A percentile compares a stretch with the other conserved stretches of the same genome.
Conservation (phyloP, 1,140 invertebrate genomes). For the Drosophila novamexicana region DNA sequence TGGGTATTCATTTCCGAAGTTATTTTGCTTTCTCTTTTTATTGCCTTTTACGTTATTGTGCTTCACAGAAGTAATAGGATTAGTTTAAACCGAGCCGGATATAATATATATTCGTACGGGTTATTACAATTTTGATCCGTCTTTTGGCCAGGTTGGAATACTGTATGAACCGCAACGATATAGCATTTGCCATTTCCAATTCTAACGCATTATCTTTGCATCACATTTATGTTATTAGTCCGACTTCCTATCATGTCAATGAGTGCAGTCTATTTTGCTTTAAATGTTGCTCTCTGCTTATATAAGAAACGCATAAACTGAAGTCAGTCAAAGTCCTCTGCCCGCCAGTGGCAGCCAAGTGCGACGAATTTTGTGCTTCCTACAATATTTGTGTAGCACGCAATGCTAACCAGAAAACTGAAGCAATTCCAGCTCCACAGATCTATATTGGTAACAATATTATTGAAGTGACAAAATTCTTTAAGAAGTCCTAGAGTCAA, state of each 20-base stretch:
- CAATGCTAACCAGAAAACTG: constrained; percentile 10
- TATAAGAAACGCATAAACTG: constrained; percentile 31
- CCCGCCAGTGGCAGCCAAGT: constrained; percentile 28
- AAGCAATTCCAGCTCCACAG: background rate
- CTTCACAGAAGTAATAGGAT: too few relatives aligned
- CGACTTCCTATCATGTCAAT: background rate
- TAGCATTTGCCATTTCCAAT: too few relatives aligned
- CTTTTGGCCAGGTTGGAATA: too few relatives aligned
- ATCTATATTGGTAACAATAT: background rate
- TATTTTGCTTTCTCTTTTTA: too few relatives aligned
- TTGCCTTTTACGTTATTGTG: too few relatives aligned
- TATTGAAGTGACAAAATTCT: background rate
- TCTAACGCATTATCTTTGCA: too few relatives aligned
- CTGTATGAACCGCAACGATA: too few relatives aligned
- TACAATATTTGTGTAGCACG: constrained; percentile 18
- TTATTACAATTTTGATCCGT: too few relatives aligned
- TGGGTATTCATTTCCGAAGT: too few relatives aligned
- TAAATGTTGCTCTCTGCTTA: constrained; percentile 37
- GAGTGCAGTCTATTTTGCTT: constrained; percentile 19
- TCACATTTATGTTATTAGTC: background rate
- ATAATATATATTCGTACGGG: too few relatives aligned
- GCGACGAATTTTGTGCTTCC: constrained; percentile 38
- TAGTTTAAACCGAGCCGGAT: too few relatives aligned
- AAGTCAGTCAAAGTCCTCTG: constrained; percentile 50
- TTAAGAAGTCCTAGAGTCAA: background rate